Evolutionary conservation across 1,140 invertebrate species (phyloP).

Genomic region (Galleria mellonella): DNA sequence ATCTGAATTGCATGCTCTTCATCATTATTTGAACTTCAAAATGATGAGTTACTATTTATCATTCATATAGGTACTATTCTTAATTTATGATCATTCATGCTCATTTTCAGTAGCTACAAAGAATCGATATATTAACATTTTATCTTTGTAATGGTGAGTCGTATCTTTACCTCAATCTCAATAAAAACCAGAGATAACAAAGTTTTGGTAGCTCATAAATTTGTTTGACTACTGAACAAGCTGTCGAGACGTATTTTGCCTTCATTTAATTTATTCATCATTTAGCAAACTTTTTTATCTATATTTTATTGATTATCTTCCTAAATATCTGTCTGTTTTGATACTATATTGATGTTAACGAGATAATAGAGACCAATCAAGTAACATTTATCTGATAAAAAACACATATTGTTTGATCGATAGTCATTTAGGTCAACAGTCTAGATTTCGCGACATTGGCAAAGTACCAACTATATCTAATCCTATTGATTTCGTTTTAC

Average conservation of each 20-base stretch:
- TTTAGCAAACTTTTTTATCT: no score
- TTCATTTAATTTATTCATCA: no score
- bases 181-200: no score
- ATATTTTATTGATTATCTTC: no score
- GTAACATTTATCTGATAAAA: conserved; percentile 48
- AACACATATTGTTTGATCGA: conserved; percentile 39
- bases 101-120: conserved; percentile 2
- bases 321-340: background rate
- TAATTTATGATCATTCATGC: conserved; percentile 2
- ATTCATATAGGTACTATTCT: background rate
- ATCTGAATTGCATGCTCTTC: conserved; percentile 31
- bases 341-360: conserved; percentile 20
- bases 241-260: no score
- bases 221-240: no score
- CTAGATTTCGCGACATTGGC: conserved; percentile 4
- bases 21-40: background rate
- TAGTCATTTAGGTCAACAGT: conserved; percentile 4
- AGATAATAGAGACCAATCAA: conserved; percentile 34
- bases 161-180: no score
- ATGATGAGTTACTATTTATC: no score
- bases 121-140: conserved; percentile 3
- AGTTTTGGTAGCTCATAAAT: no score
- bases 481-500: background rate
- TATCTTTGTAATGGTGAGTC: background rate
- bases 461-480: conserved; percentile 4